Conservation (phyloP, 2,113 vertebrate genomes). For the Tympanuchus pallidicinctus region DNA sequence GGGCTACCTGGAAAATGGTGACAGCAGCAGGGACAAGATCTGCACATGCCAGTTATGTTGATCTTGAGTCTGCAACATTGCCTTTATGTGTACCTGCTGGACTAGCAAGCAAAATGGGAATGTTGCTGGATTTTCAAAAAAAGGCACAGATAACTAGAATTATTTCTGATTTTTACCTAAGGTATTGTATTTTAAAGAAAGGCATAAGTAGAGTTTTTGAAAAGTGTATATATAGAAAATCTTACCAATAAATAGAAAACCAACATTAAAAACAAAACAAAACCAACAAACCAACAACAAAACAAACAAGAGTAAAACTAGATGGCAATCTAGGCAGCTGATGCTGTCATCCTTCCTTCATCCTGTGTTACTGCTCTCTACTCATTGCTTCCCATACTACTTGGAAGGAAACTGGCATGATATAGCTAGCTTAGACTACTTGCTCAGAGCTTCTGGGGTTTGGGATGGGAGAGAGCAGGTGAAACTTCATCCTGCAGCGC, state of each 20-base stretch:
- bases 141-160: background rate
- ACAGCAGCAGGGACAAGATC: no score
- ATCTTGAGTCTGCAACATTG: background rate
- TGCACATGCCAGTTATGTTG: rapidly evolving
- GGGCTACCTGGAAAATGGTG: background rate
- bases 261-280: background rate
- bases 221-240: background rate
- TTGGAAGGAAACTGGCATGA: background rate
- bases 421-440: background rate
- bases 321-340: rapidly evolving
- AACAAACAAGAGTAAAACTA: background rate
- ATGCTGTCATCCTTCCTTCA: background rate
- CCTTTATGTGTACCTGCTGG: background rate
- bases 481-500: background rate
- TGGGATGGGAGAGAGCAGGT: background rate
- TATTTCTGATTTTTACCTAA: background rate
- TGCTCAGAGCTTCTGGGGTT: background rate
- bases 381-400: background rate
- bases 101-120: background rate
- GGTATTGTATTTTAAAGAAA: background rate
- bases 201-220: background rate
- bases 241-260: background rate
- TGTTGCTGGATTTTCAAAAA: background rate
- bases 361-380: background rate
- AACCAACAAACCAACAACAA: background rate